These are phyloP conservation scores for Nyctibius bracteatus DNA, from an alignment of 2,113 vertebrate genomes.

Conservation along the genomic window DNA sequence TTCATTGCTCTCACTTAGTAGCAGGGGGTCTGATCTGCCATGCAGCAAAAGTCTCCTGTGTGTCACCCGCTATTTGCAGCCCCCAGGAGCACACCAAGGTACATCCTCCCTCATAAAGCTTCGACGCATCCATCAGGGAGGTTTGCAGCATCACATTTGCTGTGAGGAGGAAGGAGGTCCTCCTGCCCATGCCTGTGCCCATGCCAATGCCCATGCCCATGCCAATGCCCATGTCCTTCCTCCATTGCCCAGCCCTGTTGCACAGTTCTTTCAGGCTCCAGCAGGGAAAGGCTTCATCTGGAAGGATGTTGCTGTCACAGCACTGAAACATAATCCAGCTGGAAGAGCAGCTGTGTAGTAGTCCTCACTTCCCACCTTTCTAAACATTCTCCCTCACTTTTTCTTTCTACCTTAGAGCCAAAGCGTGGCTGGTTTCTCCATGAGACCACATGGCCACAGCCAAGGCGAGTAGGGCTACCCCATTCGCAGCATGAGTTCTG, in stretches of 20 bases:
- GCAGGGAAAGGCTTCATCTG: background rate
- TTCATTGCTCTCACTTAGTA: background rate
- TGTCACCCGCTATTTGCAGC: background rate
- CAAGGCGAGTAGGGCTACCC: background rate
- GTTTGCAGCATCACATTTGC: background rate
- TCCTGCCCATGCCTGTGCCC: background rate
- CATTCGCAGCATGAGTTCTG: background rate
- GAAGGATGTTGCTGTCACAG: background rate
- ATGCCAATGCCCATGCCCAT: rapidly evolving
- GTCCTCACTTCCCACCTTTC: background rate
- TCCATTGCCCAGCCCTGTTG: background rate
- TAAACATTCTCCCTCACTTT: background rate
- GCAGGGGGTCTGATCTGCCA: background rate
- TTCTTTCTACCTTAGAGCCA: background rate
- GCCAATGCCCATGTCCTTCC: background rate
- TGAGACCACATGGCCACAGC: background rate
- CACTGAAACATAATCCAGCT: background rate
- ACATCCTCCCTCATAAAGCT: background rate
- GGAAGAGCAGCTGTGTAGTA: background rate
- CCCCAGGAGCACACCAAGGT: background rate
- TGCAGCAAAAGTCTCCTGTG: background rate
- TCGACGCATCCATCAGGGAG: background rate
- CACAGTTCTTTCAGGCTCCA: background rate
- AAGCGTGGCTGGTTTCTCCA: background rate
- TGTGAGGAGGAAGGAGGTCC: background rate